Percentiles rank a stretch among this genome's conserved stretches.
These are phyloP conservation scores for Otocyon megalotis DNA, from an alignment of 2,113 vertebrate genomes.

Conservation along the genomic window DNA sequence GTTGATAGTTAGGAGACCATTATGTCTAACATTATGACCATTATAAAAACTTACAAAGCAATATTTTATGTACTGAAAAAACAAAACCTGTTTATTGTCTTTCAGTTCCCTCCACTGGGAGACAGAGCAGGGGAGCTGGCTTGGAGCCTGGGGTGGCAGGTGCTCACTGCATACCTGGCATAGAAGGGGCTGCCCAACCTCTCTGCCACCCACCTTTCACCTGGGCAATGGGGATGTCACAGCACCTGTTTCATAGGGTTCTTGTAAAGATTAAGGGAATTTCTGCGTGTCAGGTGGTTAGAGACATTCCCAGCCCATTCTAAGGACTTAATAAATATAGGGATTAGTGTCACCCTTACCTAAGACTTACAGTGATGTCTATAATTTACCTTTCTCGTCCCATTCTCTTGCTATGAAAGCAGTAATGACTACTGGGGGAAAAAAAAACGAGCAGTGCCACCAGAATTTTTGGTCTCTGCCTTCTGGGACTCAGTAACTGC, in stretches of 20 bases:
- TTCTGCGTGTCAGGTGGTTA: not conserved
- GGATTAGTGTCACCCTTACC: not conserved
- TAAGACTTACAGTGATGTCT: not conserved
- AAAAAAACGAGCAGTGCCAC: not conserved
- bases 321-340: not conserved
- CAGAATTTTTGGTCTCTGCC: not conserved
- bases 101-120: not conserved
- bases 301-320: not conserved
- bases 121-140: not conserved
- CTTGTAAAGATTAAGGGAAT: not conserved
- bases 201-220: not conserved
- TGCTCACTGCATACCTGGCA: rapidly evolving
- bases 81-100: not conserved
- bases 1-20: too few species aligned
- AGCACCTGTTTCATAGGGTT: not conserved
- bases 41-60: not conserved
- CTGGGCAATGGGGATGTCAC: not conserved
- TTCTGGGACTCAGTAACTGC: not conserved
- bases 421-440: not conserved
- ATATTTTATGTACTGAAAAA: not conserved
- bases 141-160: not conserved
- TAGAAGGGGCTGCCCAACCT: rapidly evolving
- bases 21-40: too few species aligned
- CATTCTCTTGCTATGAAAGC: not conserved
- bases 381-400: not conserved